phyloP scores from a whole-genome alignment of 2,888 invertebrate species.

The Sphecodes monilicornis region DNA sequence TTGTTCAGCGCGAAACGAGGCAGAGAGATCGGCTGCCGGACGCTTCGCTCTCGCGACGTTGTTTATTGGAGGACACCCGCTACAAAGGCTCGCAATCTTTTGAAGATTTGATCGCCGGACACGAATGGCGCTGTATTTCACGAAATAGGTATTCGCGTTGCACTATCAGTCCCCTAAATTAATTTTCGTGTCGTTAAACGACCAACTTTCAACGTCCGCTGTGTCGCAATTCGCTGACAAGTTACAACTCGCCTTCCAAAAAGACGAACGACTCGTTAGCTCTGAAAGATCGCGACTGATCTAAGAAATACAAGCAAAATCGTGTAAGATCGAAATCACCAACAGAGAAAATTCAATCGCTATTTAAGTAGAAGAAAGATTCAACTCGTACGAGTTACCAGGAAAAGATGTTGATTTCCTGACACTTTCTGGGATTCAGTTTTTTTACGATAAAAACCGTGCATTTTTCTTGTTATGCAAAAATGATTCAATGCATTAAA shows the following conservation, averaged over 20 bases:
- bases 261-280: neutral
- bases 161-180: slow-evolving; percentile 7
- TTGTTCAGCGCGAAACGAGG: neutral
- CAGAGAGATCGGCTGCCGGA: neutral
- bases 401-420: too few species aligned
- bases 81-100: slow-evolving; percentile 1
- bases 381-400: neutral
- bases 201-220: neutral
- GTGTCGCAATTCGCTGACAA: neutral
- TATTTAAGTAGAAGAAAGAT: neutral
- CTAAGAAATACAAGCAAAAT: neutral
- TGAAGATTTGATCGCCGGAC: neutral
- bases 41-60: neutral
- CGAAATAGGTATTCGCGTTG: neutral
- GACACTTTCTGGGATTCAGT: neutral
- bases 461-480: too few species aligned
- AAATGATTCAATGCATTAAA: neutral
- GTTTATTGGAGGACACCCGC: neutral
- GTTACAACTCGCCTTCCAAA: neutral
- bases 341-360: neutral
- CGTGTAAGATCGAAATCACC: neutral
- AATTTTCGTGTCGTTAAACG: neutral
- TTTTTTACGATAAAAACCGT: neutral
- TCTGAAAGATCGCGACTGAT: neutral
- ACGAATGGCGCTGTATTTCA: slow-evolving; percentile 6